phyloP scores from a whole-genome alignment of 2,888 invertebrate genomes.

The Phoronis australis region DNA sequence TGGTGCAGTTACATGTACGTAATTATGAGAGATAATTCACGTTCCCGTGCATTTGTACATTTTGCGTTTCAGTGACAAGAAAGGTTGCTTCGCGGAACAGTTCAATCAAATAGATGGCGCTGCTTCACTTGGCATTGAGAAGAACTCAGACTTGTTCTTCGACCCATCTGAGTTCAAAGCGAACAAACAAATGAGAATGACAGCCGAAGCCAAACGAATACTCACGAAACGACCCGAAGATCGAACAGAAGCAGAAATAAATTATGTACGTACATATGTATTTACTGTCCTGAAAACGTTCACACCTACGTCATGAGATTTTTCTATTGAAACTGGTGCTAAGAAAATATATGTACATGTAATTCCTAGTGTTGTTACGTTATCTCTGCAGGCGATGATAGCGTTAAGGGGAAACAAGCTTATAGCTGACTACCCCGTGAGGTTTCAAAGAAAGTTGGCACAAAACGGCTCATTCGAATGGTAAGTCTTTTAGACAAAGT shows the following conservation, averaged over 20 bases:
- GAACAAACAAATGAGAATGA: constrained; percentile 36
- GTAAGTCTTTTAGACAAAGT: constrained; percentile 15
- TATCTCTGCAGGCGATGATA: constrained; percentile 30
- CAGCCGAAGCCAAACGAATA: constrained; percentile 31
- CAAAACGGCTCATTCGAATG: constrained; percentile 32
- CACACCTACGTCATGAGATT: no score
- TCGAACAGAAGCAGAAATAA: constrained; percentile 30
- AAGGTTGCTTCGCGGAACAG: neutral
- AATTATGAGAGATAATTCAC: no score
- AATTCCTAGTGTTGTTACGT: no score
- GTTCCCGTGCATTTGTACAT: no score
- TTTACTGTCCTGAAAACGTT: no score
- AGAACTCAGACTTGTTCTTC: constrained; percentile 26
- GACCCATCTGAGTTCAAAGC: constrained; percentile 35
- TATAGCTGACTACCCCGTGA: constrained; percentile 35
- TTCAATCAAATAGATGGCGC: neutral
- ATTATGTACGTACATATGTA: constrained; percentile 26
- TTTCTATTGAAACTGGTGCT: no score
- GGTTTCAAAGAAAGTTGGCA: constrained; percentile 37
- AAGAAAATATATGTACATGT: no score
- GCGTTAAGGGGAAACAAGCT: constrained; percentile 30
- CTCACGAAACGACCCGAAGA: constrained; percentile 25
- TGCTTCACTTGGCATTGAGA: neutral
- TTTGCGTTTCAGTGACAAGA: neutral
- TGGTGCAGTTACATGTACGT: no score